phyloP scores from a whole-genome alignment of 2,113 vertebrate genomes.

The Gasterosteus nipponicus region DNA sequence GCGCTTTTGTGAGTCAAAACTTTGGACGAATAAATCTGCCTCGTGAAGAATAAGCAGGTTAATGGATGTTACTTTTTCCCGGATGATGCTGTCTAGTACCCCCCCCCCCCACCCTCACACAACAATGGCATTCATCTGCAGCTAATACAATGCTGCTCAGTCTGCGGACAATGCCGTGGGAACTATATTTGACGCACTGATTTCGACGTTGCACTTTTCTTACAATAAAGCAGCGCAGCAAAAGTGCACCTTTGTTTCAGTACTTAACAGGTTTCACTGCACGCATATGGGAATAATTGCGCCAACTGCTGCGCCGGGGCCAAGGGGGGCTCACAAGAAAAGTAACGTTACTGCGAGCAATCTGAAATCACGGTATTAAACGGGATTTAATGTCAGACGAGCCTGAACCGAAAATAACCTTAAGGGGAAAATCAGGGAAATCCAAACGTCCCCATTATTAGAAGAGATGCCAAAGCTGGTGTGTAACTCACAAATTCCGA shows the following conservation, averaged over 20 bases:
- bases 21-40: constrained; percentile 65
- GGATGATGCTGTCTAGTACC: constrained; percentile 55
- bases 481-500: not conserved
- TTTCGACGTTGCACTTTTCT: constrained; percentile 1
- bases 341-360: not conserved
- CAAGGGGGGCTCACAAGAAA: constrained; percentile 9
- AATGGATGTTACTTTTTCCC: constrained; percentile 54
- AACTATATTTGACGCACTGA: constrained; percentile 43
- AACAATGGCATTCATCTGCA: constrained; percentile 60
- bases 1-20: constrained; percentile 49
- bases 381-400: not conserved
- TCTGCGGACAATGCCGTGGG: constrained; percentile 57
- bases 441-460: not conserved
- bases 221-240: not conserved
- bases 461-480: not conserved
- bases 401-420: not conserved
- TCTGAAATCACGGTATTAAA: not conserved
- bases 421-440: not conserved
- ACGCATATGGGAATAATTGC: not conserved
- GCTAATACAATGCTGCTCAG: constrained; percentile 51
- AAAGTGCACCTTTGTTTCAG: not conserved
- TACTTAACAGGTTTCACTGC: not conserved
- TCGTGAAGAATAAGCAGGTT: constrained; percentile 56
- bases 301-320: not conserved
- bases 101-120: not conserved